These are phyloP conservation scores for Pituophis catenifer DNA, from an alignment of 2,113 vertebrate species.

Conservation along the genomic window DNA sequence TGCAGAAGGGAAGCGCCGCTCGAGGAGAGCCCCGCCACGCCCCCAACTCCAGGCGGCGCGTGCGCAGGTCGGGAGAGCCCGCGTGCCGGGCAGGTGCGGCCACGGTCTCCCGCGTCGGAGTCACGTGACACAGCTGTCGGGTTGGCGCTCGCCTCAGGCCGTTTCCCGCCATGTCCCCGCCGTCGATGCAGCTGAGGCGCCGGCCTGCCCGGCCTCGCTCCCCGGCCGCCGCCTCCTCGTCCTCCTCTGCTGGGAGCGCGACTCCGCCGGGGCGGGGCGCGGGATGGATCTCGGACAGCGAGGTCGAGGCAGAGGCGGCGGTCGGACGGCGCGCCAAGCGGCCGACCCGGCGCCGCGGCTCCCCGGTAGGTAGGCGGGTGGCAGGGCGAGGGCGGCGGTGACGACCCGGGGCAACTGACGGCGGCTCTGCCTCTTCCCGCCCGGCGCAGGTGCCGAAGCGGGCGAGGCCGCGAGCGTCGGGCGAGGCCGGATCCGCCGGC, in stretches of 20 bases:
- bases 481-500: conserved; percentile 48
- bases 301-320: conserved; percentile 48
- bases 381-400: not conserved
- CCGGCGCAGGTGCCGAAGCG: not conserved
- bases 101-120: not conserved
- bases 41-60: not conserved
- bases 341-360: not conserved
- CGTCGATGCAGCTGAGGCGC: not conserved
- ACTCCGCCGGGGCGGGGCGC: conserved; percentile 23
- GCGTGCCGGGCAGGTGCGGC: not conserved
- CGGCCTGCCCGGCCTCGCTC: no score
- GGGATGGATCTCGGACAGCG: conserved; percentile 54
- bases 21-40: no score
- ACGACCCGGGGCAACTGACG: not conserved
- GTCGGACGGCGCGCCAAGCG: not conserved
- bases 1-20: no score
- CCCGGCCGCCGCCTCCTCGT: not conserved
- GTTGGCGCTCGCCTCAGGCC: not conserved
- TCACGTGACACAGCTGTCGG: not conserved
- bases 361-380: not conserved
- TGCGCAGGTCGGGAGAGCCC: not conserved
- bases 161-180: no score
- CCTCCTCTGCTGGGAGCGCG: not conserved
- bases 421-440: no score
- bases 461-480: not conserved